Evolutionary conservation across 2,113 vertebrate species (phyloP).

Genomic region (Dolichallabes microphthalmus): DNA sequence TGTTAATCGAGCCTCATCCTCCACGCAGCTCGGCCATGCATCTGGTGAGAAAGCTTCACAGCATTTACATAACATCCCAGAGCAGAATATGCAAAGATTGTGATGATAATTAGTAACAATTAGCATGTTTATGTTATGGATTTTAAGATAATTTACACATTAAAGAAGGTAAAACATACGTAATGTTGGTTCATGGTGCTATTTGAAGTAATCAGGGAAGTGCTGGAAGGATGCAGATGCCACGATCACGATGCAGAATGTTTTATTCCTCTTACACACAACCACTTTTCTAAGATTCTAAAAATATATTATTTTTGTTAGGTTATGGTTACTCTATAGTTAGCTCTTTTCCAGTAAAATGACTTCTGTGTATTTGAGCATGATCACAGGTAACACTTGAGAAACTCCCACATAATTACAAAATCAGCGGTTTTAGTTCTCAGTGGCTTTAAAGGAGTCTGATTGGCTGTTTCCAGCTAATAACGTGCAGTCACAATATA

Average conservation of each 20-base stretch:
- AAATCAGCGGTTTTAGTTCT: neutral
- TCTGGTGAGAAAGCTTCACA: conserved; percentile 87
- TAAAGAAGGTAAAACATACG: neutral
- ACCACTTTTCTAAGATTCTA: neutral
- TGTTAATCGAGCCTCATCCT: conserved; percentile 98
- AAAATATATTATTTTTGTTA: neutral
- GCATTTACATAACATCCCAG: neutral
- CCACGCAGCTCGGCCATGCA: conserved; percentile 99
- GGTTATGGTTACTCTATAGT: neutral
- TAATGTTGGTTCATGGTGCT: neutral
- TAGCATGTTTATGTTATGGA: neutral
- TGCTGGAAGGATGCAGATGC: neutral
- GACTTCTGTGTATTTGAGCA: neutral
- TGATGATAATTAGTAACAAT: neutral
- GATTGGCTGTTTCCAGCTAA: neutral
- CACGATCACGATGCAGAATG: neutral
- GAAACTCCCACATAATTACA: neutral
- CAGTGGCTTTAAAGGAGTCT: neutral
- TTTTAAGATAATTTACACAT: neutral
- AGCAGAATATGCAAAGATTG: neutral
- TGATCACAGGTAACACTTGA: neutral
- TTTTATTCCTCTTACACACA: neutral
- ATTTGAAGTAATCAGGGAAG: neutral
- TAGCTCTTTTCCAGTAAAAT: neutral
- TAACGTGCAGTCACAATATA: neutral